Percentiles rank a stretch among this genome's conserved stretches.
phyloP scores from a whole-genome alignment of 2,113 vertebrate genomes.

The Pogonocichla stellata region DNA sequence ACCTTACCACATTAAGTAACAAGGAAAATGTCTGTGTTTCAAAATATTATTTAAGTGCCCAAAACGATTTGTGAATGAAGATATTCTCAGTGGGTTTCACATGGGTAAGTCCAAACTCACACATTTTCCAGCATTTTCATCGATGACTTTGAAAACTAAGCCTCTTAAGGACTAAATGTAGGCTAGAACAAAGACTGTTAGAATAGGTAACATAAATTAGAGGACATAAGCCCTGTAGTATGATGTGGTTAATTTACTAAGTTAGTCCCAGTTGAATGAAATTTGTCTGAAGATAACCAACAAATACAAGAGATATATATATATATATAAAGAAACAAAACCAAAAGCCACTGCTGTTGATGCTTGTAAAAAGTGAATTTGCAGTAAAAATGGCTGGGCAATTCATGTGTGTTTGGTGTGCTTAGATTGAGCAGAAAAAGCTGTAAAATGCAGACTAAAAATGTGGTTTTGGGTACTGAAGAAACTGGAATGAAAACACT shows the following conservation, averaged over 20 bases:
- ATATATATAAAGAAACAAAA: neutral
- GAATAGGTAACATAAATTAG: neutral
- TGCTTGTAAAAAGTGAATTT: neutral
- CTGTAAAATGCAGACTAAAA: neutral
- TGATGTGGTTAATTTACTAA: neutral
- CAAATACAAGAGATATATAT: accelerated
- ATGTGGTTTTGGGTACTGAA: neutral
- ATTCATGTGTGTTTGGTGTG: neutral
- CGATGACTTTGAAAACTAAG: neutral
- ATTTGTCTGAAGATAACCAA: neutral
- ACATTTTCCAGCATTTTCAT: neutral
- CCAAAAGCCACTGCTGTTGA: neutral
- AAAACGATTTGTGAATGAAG: neutral
- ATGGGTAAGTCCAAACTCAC: neutral
- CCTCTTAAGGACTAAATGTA: neutral
- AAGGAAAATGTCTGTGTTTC: neutral
- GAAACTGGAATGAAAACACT: neutral
- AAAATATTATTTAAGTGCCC: neutral
- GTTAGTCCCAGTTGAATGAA: neutral
- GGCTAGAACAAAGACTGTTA: neutral
- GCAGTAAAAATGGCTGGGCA: neutral
- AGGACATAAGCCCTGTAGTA: neutral
- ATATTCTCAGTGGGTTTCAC: neutral
- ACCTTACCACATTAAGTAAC: neutral
- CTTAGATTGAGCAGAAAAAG: neutral